Percentiles rank a stretch among this genome's conserved stretches.
Evolutionary conservation across 2,888 invertebrate genomes (phyloP).

Genomic region (Spodoptera picta): DNA sequence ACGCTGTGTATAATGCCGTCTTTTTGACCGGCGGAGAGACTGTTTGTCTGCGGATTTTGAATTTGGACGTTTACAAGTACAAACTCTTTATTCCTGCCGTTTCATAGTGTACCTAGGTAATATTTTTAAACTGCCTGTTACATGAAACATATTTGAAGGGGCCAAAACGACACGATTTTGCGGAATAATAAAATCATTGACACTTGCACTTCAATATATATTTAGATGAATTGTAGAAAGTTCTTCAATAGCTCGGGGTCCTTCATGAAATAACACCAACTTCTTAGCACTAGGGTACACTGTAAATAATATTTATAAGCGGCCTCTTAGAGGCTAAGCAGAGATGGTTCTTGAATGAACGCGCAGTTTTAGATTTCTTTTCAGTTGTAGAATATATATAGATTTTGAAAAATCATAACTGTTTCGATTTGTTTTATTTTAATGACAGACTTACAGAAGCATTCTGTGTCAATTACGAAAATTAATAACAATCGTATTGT

Average conservation of each 20-base stretch:
- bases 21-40: conserved; percentile 25
- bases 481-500: too few relatives aligned
- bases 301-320: conserved; percentile 74
- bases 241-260: conserved; percentile 47
- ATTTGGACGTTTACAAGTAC: conserved; percentile 48
- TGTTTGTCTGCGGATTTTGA: conserved; percentile 24
- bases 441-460: too few relatives aligned
- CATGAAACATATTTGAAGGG: conserved; percentile 48
- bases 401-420: too few relatives aligned
- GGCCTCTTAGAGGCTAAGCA: conserved; percentile 84
- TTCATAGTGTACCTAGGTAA: conserved; percentile 27
- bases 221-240: conserved; percentile 15
- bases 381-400: background rate
- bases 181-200: conserved; percentile 20
- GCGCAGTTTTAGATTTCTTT: conserved; percentile 79
- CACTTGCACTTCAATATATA: conserved; percentile 42
- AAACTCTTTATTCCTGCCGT: conserved; percentile 27
- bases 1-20: conserved; percentile 20
- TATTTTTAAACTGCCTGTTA: conserved; percentile 10
- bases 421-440: too few relatives aligned
- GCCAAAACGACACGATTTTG: conserved; percentile 46
- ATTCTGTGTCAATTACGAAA: too few relatives aligned
- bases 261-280: conserved; percentile 57
- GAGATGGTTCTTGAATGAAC: conserved; percentile 62
- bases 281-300: conserved; percentile 56